Evolutionary conservation across 2,113 vertebrate species (phyloP).

Genomic region (Malurus alboscapulatus): DNA sequence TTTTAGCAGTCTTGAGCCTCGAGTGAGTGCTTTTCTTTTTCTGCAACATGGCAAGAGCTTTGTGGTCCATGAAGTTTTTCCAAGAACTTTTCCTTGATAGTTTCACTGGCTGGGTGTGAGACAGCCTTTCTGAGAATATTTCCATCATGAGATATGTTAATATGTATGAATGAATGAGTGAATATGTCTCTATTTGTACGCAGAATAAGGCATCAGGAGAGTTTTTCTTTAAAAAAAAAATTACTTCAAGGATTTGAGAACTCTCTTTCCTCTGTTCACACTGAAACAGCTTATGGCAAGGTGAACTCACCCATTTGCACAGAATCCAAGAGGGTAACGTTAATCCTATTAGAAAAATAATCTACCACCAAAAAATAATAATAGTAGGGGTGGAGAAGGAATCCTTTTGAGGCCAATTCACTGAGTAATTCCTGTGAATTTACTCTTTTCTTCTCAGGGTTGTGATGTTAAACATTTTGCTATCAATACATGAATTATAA

Average conservation of each 20-base stretch:
- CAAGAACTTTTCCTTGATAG: neutral
- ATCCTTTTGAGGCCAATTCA: neutral
- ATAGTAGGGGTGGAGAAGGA: neutral
- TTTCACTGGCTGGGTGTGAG: neutral
- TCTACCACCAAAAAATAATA: slow-evolving; percentile 23
- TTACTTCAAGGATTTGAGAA: neutral
- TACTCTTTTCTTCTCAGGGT: neutral
- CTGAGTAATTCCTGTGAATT: neutral
- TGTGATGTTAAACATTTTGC: neutral
- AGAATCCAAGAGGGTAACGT: neutral
- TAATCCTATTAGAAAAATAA: slow-evolving; percentile 60
- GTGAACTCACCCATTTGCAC: slow-evolving; percentile 17
- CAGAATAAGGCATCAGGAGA: neutral
- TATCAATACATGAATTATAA: neutral
- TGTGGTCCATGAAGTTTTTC: neutral
- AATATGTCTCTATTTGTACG: neutral
- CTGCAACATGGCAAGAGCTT: neutral
- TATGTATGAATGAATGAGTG: neutral
- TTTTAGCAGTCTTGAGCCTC: neutral
- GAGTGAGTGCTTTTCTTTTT: neutral
- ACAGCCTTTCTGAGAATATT: neutral
- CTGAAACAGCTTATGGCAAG: slow-evolving; percentile 24
- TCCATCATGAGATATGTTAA: neutral
- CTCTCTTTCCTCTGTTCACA: neutral
- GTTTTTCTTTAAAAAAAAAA: neutral